Percentiles rank a stretch among this genome's conserved stretches.
phyloP scores from a whole-genome alignment of 2,113 vertebrate genomes.

The Antennarius striatus region DNA sequence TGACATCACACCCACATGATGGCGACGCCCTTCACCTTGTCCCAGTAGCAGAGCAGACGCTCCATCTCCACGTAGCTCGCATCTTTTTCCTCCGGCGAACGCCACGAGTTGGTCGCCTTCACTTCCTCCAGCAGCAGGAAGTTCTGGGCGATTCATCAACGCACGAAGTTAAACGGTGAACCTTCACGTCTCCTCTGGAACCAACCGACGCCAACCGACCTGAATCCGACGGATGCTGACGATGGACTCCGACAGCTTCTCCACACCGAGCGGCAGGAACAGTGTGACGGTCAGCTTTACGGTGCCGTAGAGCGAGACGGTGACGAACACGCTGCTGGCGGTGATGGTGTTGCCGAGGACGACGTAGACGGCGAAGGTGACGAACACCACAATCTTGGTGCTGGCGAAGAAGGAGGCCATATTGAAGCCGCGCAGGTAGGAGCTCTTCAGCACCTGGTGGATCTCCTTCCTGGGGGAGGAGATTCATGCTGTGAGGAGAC shows the following conservation, averaged over 20 bases:
- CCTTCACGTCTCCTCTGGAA: neutral
- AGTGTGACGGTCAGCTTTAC: conserved; percentile 91
- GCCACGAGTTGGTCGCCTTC: neutral
- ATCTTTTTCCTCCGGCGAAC: neutral
- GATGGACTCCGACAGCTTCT: conserved; percentile 84
- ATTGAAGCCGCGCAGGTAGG: too few relatives aligned
- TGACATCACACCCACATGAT: too few relatives aligned
- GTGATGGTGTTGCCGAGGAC: conserved; percentile 86
- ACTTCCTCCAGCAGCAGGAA: neutral
- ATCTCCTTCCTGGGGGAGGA: too few relatives aligned
- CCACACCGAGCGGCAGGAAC: conserved; percentile 91
- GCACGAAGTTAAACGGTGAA: neutral
- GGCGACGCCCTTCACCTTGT: neutral
- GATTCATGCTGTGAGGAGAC: too few relatives aligned
- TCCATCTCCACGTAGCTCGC: neutral
- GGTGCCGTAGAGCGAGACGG: conserved; percentile 85
- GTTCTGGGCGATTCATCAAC: neutral
- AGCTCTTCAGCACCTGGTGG: too few relatives aligned
- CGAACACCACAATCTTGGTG: too few relatives aligned
- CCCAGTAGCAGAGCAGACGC: neutral
- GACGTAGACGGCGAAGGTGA: conserved; percentile 49
- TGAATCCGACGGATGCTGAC: conserved; percentile 92
- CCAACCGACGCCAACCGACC: conserved; percentile 68
- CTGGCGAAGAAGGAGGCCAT: too few relatives aligned
- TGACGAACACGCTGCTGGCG: conserved; percentile 90